Conservation (phyloP, 2,113 vertebrate genomes). For the Nothocercus julius region DNA sequence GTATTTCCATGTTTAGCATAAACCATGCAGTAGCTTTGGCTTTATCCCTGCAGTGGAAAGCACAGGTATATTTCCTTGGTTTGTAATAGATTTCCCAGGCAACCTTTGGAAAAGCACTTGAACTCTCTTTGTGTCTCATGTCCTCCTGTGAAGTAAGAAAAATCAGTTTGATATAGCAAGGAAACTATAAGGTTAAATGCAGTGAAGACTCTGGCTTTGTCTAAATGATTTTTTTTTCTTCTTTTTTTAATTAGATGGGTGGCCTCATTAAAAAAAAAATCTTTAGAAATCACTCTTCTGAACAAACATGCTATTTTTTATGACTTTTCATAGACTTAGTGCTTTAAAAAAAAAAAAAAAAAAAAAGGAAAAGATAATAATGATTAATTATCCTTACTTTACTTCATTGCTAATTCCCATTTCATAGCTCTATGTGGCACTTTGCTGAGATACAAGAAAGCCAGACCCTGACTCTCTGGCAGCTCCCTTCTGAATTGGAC, state of each 20-base stretch:
- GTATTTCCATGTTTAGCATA: background rate
- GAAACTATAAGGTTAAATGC: background rate
- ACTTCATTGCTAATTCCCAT: background rate
- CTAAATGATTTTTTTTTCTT: background rate
- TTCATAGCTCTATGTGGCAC: fast-evolving
- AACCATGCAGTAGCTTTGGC: background rate
- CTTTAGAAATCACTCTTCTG: background rate
- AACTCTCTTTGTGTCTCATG: background rate
- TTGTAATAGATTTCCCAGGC: background rate
- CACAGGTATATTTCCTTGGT: background rate
- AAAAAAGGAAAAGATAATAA: background rate
- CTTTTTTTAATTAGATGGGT: background rate
- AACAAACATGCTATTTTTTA: background rate
- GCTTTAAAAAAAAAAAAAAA: background rate
- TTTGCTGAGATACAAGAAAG: background rate
- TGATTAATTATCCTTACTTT: background rate
- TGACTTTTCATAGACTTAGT: background rate
- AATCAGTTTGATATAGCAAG: background rate
- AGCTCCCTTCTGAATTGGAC: background rate
- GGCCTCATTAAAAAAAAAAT: background rate
- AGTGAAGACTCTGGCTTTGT: fast-evolving
- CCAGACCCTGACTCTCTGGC: background rate
- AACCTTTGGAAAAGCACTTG: background rate
- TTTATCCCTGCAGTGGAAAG: background rate
- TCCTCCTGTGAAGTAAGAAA: background rate